phyloP scores from a whole-genome alignment of 2,113 vertebrate species.

The Solenodon paradoxus region DNA sequence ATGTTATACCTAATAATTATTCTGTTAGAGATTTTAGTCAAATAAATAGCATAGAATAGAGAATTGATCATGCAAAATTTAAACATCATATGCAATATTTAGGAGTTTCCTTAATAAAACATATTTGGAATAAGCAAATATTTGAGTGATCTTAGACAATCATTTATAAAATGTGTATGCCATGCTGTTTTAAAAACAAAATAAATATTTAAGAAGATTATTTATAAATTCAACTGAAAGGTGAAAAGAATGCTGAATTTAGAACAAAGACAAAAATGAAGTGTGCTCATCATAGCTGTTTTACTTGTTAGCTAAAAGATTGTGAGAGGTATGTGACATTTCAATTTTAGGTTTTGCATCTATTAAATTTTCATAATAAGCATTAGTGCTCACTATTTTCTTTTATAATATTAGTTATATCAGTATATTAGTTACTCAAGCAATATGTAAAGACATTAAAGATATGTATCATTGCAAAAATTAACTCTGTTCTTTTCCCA shows the following conservation, averaged over 20 bases:
- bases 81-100: background rate
- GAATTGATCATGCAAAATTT: background rate
- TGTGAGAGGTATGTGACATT: background rate
- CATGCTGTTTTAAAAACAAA: slow-evolving; percentile 1
- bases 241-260: background rate
- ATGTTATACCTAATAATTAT: background rate
- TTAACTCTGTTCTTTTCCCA: background rate
- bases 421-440: background rate
- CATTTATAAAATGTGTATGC: background rate
- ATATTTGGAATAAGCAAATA: background rate
- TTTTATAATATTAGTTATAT: background rate
- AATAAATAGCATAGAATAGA: background rate
- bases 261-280: slow-evolving; percentile 3
- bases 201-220: slow-evolving; percentile 20
- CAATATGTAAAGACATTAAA: background rate
- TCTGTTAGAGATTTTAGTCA: background rate
- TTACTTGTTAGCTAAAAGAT: background rate
- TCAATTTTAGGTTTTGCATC: background rate
- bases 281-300: background rate
- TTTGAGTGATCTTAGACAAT: background rate
- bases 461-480: background rate
- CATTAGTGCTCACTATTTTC: background rate
- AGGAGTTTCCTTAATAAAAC: background rate
- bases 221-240: background rate
- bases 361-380: background rate